Evolutionary conservation across 92 coral and sea anemone genomes (phyloP), one percentile per base, ranked within the genome.

Genomic region (Parazoanthus darwini): DNA sequence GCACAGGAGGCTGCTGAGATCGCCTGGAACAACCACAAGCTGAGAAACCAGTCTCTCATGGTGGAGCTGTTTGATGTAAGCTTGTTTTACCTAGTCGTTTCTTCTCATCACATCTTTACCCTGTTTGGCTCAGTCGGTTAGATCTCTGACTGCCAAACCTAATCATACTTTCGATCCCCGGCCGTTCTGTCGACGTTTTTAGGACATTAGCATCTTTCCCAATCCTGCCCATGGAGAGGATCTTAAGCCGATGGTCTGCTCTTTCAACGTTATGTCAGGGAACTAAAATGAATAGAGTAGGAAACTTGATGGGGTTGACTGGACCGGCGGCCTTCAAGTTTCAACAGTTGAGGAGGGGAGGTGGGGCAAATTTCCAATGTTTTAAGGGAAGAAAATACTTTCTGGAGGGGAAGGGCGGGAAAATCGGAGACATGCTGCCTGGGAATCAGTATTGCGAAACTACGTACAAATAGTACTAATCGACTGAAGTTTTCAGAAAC

Each of bases 11-110:
- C 98, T 39, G 97, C 99, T 8, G 90, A 82, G 43, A 91, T 94
- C 29, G 95, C 99, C 78, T 96, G 99, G 99, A 93, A 82, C 37
- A 96, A 95, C 86, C 99, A 96, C 92, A 95, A 91, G 86, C 92
- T 82, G 89, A 87, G 99, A 74, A 96, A 96, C 87, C 89, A 86
- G 79, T 96, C 99, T 29, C 70, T 96, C 26, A 88, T 96, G 94
- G 94, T 95, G 63, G 96, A 96, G 85, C 72, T 96, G 85, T 93
- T 96, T 90, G 98, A 96, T 92, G 99, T 96, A 91, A 90, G 97
- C 13, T 29, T 22, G 67, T 10, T 54, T 54, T 54, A 11, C 59
- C 3, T 11, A 15, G 59, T 54, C 59, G 20, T 13, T 54, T 63
- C 22, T 22, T 63, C 22, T 22, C 6, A 20, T 4, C 70, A 63